phyloP scores from a whole-genome alignment of 2,888 invertebrate genomes.

The Hermaeophaga mercurialis region DNA sequence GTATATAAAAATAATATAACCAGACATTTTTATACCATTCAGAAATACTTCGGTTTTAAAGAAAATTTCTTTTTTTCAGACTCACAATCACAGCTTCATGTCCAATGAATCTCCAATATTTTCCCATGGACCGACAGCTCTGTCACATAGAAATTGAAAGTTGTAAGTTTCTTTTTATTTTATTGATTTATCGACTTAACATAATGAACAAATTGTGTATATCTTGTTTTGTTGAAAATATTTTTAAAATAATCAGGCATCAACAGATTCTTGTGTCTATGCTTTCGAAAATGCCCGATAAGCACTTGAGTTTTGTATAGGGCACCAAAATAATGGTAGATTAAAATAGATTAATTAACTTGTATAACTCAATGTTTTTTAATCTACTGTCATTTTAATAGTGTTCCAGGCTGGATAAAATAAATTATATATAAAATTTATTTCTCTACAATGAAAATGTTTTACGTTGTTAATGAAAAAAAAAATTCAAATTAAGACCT shows the following conservation, averaged over 20 bases:
- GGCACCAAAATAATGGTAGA: too few relatives aligned
- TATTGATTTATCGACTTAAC: neutral
- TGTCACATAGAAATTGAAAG: conserved; percentile 97
- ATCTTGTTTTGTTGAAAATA: conserved; percentile 22
- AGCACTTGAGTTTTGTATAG: neutral
- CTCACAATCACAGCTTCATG: conserved; percentile 95
- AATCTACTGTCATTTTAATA: too few relatives aligned
- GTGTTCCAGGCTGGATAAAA: too few relatives aligned
- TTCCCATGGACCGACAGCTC: conserved; percentile 94
- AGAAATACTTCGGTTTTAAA: too few relatives aligned
- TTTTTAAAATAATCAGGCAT: conserved; percentile 39
- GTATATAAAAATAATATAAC: too few relatives aligned
- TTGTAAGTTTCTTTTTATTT: conserved; percentile 76
- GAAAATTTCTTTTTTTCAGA: conserved; percentile 61
- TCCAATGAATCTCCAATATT: conserved; percentile 95
- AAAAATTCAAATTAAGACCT: too few relatives aligned
- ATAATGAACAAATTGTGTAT: conserved; percentile 13
- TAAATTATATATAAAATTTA: too few relatives aligned
- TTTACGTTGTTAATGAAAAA: too few relatives aligned
- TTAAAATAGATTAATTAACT: too few relatives aligned
- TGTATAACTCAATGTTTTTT: too few relatives aligned
- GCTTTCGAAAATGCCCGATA: conserved; percentile 32
- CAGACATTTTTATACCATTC: too few relatives aligned
- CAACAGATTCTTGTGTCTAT: conserved; percentile 57
- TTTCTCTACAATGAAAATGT: too few relatives aligned